phyloP scores from a whole-genome alignment of 2,888 invertebrate species.

The Drosophila neutralis region DNA sequence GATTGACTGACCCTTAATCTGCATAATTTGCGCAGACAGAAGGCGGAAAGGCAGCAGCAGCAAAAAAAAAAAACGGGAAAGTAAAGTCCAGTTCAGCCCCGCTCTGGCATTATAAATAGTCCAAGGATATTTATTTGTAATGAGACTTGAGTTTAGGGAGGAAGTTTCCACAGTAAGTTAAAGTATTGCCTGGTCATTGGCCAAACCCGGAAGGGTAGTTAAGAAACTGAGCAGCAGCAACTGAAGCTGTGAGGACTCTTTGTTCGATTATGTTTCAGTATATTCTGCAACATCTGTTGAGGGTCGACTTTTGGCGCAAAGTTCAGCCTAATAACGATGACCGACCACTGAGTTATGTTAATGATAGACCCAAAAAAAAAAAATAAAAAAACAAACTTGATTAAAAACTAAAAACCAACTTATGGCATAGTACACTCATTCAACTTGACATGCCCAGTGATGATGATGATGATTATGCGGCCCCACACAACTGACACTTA shows the following conservation, averaged over 20 bases:
- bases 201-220: conserved; percentile 61
- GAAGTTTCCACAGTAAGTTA: conserved; percentile 20
- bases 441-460: conserved; percentile 19
- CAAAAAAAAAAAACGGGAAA: neutral
- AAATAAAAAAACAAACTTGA: conserved; percentile 48
- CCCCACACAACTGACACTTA: conserved; percentile 18
- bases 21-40: conserved; percentile 79
- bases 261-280: conserved; percentile 56
- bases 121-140: conserved; percentile 77
- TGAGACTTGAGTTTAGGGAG: conserved; percentile 56
- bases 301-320: conserved; percentile 67
- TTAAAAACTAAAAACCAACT: conserved; percentile 61
- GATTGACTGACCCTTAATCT: conserved; percentile 75
- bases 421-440: conserved; percentile 38
- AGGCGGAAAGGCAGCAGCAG: conserved; percentile 2
- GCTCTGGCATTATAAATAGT: conserved; percentile 71
- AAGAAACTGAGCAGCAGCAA: conserved; percentile 24
- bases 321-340: conserved; percentile 62
- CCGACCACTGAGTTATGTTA: conserved; percentile 65
- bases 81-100: conserved; percentile 35
- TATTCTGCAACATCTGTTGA: conserved; percentile 50
- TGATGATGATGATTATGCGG: conserved; percentile 15
- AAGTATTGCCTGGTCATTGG: conserved; percentile 49
- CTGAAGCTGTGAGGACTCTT: conserved; percentile 40
- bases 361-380: conserved; percentile 28